Base-by-base conservation (phyloP, 2,888 invertebrate genomes). In the Neoscelio sp. region DNA sequence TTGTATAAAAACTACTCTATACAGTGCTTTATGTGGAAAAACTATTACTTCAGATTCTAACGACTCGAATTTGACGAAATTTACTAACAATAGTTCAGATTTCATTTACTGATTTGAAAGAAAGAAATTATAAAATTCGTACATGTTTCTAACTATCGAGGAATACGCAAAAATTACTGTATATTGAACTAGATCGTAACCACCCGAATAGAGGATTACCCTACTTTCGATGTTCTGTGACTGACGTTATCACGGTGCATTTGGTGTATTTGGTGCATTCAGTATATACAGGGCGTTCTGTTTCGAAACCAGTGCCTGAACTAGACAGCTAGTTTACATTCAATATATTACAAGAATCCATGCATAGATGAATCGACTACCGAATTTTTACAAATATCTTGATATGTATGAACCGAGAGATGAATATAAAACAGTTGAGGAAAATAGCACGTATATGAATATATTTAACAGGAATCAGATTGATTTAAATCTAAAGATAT, bases 191-290 rank as follows among this genome's bases (percentile, higher is more conserved):
- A 38, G 38, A 50, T 6, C 26, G 38, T 64, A 35, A 38, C 28
- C 28, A 64, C 23, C 17, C 48, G 64, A 38, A 50, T 15, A 54
- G 35, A 67, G 82, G 82, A 84, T 84, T 83, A 83, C 79, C 83
- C 74, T 77, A 74, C 81, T 83, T 82, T 56, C 80, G 71, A 79
- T 82, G 33, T 33, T 17, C 85, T 85, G 85, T 85, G 84, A 86
- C 83, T 86, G 86, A 86, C 86, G 85, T 85, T 85, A 86, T 85
- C 85, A 83, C 82, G 83, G 80, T 80, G 82, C 81, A 83, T 85
- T 85, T 84, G 83, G 80, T 80, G 82, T 81, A 83, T 85, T 85
- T 84, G 81, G 82, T 80, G 79, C 82, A 83, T 81, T 80, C 77
- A 73, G 79, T 82, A 77, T 77, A 80, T 80, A 82, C 81, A 80